These are phyloP conservation scores for Metridium senile DNA, from an alignment of 92 coral and sea anemone species.

Conservation along the genomic window DNA sequence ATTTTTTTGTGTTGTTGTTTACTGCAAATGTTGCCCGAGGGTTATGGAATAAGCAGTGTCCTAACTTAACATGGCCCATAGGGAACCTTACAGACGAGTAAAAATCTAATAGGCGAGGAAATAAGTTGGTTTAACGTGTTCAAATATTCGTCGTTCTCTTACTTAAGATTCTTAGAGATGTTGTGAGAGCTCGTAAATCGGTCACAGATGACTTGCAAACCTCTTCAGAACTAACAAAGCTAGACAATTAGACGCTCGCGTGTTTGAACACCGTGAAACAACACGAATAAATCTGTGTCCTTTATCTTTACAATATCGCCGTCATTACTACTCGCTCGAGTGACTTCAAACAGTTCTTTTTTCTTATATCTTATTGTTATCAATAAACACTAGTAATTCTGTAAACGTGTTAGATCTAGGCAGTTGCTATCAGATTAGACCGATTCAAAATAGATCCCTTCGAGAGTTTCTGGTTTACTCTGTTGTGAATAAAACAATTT, in stretches of 20 bases:
- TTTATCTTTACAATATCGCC: constrained; percentile 16
- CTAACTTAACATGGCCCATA: constrained; percentile 7
- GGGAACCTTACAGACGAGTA: constrained; percentile 2
- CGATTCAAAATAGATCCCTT: neutral
- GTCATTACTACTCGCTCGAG: constrained; percentile 45
- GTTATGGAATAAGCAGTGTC: neutral
- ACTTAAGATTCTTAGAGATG: neutral
- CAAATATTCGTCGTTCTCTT: neutral
- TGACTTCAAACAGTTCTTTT: constrained; percentile 51
- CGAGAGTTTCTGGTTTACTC: constrained; percentile 31
- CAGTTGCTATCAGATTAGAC: constrained; percentile 19
- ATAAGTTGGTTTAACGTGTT: constrained; percentile 3
- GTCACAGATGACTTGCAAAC: constrained; percentile 43
- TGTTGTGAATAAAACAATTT: constrained; percentile 22
- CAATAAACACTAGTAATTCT: constrained; percentile 29
- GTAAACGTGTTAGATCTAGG: constrained; percentile 48
- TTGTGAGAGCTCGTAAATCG: constrained; percentile 35
- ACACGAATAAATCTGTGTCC: constrained; percentile 30
- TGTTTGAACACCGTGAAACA: constrained; percentile 47
- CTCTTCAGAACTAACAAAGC: constrained; percentile 31
- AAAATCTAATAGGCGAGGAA: neutral
- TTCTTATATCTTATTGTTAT: constrained; percentile 44
- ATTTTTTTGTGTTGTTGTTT: constrained; percentile 19
- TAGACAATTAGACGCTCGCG: constrained; percentile 51
- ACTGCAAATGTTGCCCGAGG: constrained; percentile 13